Conservation (phyloP, 2,888 invertebrate species). For the Heliothis peltigera region DNA sequence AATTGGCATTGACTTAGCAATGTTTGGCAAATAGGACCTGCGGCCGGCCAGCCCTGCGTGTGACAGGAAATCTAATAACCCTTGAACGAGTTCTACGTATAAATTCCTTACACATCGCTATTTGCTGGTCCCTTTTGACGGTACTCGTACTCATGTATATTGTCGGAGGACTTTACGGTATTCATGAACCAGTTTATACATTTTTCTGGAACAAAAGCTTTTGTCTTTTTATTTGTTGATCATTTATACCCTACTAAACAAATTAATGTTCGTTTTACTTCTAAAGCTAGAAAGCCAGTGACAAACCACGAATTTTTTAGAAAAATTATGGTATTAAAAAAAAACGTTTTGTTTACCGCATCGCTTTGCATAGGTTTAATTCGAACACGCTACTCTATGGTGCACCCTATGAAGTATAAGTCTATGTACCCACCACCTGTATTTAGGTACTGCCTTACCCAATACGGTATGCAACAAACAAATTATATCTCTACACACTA, state of each 20-base stretch:
- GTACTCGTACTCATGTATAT: slow-evolving; percentile 60
- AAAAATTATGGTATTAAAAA: too few relatives aligned
- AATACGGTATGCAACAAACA: neutral
- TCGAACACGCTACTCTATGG: neutral
- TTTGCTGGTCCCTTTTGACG: slow-evolving; percentile 71
- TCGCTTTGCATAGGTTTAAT: slow-evolving; percentile 20
- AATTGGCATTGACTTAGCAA: slow-evolving; percentile 80
- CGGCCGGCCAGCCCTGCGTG: slow-evolving; percentile 77
- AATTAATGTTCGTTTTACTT: slow-evolving; percentile 23
- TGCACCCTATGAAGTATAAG: too few relatives aligned
- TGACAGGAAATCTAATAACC: slow-evolving; percentile 87
- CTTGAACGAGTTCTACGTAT: slow-evolving; percentile 79
- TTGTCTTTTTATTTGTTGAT: slow-evolving; percentile 36
- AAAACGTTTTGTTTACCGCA: slow-evolving; percentile 8
- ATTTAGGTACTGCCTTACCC: too few relatives aligned
- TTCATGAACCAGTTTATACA: slow-evolving; percentile 36
- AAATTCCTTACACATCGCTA: slow-evolving; percentile 78
- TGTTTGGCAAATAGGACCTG: slow-evolving; percentile 84
- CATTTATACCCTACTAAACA: slow-evolving; percentile 28
- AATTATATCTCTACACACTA: neutral
- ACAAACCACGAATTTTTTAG: slow-evolving; percentile 7
- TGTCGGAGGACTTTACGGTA: slow-evolving; percentile 49
- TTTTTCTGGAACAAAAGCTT: slow-evolving; percentile 31
- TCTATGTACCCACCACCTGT: too few relatives aligned
- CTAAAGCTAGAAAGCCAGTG: slow-evolving; percentile 20